phyloP scores from a whole-genome alignment of 1,140 invertebrate species.

The Drosophila tropicalis region DNA sequence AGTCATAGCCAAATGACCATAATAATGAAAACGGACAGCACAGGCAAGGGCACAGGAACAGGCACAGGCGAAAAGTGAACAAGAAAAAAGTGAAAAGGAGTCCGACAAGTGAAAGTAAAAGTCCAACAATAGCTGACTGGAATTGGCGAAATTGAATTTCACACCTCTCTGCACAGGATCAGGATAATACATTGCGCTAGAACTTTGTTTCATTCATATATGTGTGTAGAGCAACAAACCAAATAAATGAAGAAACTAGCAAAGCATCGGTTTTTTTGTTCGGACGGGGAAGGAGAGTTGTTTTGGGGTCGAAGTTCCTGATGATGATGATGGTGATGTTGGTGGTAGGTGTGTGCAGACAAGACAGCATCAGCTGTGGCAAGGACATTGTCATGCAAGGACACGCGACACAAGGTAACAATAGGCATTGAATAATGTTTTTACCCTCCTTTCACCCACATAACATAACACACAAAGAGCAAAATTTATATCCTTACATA shows the following conservation, averaged over 20 bases:
- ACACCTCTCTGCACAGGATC: conserved; percentile 65
- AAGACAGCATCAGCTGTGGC: conserved; percentile 21
- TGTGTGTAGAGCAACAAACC: conserved; percentile 29
- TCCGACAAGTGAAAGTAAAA: conserved; percentile 32
- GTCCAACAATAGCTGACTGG: conserved; percentile 43
- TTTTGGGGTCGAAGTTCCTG: conserved; percentile 2
- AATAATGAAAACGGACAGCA: conserved; percentile 61
- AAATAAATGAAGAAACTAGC: conserved; percentile 22
- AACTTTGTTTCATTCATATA: conserved; percentile 55
- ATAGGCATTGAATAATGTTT: conserved; percentile 42
- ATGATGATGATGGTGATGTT: conserved; percentile 19
- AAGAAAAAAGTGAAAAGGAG: conserved; percentile 21
- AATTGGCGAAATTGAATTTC: conserved; percentile 70
- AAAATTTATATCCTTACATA: conserved; percentile 44
- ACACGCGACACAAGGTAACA: conserved; percentile 49
- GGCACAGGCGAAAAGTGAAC: no score
- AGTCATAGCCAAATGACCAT: conserved; percentile 49
- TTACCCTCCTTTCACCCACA: conserved; percentile 4
- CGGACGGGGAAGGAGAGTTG: neutral
- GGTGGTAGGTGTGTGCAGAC: conserved; percentile 1
- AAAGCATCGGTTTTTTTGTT: neutral
- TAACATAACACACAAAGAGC: conserved; percentile 14
- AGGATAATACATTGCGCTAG: conserved; percentile 48
- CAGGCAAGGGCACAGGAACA: no score
- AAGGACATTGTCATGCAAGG: conserved; percentile 38